A percentile compares a stretch with the other conserved stretches of the same genome.
Evolutionary conservation across 2,888 invertebrate genomes (phyloP).

Genomic region (Thelaira solivaga): DNA sequence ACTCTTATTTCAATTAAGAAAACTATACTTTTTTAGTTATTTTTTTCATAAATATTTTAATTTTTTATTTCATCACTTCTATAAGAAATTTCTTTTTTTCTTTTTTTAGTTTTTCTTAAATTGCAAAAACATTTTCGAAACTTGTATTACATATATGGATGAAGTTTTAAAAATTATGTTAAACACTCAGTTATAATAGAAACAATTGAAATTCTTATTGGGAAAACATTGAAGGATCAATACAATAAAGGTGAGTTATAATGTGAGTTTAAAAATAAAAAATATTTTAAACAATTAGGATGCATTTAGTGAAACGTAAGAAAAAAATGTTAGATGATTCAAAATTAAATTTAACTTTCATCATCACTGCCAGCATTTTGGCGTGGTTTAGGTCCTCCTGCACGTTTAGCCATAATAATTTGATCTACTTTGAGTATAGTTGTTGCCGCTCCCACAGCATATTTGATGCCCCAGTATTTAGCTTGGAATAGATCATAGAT

Average conservation of each 20-base stretch:
- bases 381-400: constrained; percentile 94
- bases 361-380: constrained; percentile 84
- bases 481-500: constrained; percentile 90
- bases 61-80: constrained; percentile 8
- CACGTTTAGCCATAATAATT: constrained; percentile 98
- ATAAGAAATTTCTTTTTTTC: constrained; percentile 3
- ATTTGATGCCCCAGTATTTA: constrained; percentile 96
- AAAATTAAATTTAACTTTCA: constrained; percentile 79
- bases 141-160: not conserved
- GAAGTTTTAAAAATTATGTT: constrained; percentile 24
- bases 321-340: constrained; percentile 32
- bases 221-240: constrained; percentile 20
- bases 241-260: constrained; percentile 38
- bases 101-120: constrained; percentile 4
- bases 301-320: constrained; percentile 13
- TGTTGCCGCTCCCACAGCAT: constrained; percentile 94
- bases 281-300: not conserved
- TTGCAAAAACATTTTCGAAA: constrained; percentile 7
- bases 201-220: constrained; percentile 4
- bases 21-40: not conserved
- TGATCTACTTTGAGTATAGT: constrained; percentile 97
- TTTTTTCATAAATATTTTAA: constrained; percentile 26
- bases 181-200: constrained; percentile 36
- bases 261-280: not conserved
- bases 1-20: too few relatives aligned